These are phyloP conservation scores for Odontesthes bonariensis DNA, from an alignment of 2,113 vertebrate species.

Conservation along the genomic window DNA sequence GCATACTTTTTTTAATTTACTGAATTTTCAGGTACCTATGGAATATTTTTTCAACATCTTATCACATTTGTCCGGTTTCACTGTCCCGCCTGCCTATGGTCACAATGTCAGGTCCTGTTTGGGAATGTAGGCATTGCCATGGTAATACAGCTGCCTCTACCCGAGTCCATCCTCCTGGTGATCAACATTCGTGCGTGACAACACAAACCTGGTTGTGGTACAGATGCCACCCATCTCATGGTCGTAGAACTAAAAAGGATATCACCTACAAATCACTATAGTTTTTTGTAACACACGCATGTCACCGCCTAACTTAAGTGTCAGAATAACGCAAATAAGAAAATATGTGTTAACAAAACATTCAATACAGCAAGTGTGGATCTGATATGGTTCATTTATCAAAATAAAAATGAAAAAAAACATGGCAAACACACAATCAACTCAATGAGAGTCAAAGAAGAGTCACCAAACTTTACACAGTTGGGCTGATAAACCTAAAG, in stretches of 20 bases:
- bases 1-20: too few species aligned
- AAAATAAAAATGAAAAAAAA: too few species aligned
- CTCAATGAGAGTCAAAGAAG: too few species aligned
- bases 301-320: too few species aligned
- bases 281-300: too few species aligned
- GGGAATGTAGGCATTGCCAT: conserved; percentile 79
- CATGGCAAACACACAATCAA: too few species aligned
- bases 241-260: not conserved
- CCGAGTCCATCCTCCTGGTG: conserved; percentile 59
- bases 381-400: too few species aligned
- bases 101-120: conserved; percentile 53
- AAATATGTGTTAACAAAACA: not conserved
- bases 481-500: too few species aligned
- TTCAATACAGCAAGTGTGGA: too few species aligned
- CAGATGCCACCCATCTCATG: conserved; percentile 2
- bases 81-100: conserved; percentile 36
- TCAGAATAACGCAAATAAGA: not conserved
- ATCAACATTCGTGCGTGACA: conserved; percentile 38
- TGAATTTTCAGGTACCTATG: not conserved
- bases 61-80: not conserved
- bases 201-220: conserved; percentile 25
- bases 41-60: too few species aligned
- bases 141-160: conserved; percentile 74
- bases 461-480: too few species aligned
- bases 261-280: not conserved